Base-by-base conservation (phyloP, 2,797 vertebrate genomes). In the Neoniphon sammara region DNA sequence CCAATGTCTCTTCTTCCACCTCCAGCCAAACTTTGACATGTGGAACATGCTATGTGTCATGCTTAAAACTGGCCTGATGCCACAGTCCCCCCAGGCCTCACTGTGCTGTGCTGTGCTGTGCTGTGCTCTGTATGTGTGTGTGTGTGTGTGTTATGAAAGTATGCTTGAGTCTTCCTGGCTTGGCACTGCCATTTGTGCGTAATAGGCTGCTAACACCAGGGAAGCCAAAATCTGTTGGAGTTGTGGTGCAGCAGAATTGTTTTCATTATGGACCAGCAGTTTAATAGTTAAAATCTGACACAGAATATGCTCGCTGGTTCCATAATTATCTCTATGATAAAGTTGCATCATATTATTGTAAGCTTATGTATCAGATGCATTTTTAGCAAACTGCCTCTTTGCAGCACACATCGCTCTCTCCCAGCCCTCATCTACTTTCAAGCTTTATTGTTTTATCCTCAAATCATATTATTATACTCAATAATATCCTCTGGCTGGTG, bases 31-130 rank as follows among this genome's bases (percentile, higher is more conserved):
- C 46, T 55, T 64, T 25, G 27, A 11, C 64, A 62, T 59, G 60
- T 75, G 70, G 30, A 70, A 71, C 62, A 36, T 60, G 70, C 62
- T 75, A 30, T 21, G 21, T 73, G 79, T 57, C 30, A 66, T 50
- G 52, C 72, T 67, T 44, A 66, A 50, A 27, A 49, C 5, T 61
- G 49, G 74, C 54, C 73, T 39, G 23, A 76, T 73, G 78, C 82
- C 82, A 73, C 39, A 0, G 46, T 0, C 50, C 42, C 57, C 64
- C 71, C 52, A 69, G 75, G 64, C 63, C 46, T 34, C 54, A 57
- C 52, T 62, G 39, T 55, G 20, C 0, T 67, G 57, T 75, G 57
- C n/a, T n/a, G n/a, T n/a, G n/a, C n/a, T n/a, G n/a, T n/a, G n/a
- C n/a, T n/a, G n/a, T n/a, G n/a, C n/a, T n/a, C n/a, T 50, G 34